A percentile compares a stretch with the other conserved stretches of the same genome.
Evolutionary conservation across 1,140 invertebrate genomes (phyloP).

Genomic region (Pachypsylla venusta): DNA sequence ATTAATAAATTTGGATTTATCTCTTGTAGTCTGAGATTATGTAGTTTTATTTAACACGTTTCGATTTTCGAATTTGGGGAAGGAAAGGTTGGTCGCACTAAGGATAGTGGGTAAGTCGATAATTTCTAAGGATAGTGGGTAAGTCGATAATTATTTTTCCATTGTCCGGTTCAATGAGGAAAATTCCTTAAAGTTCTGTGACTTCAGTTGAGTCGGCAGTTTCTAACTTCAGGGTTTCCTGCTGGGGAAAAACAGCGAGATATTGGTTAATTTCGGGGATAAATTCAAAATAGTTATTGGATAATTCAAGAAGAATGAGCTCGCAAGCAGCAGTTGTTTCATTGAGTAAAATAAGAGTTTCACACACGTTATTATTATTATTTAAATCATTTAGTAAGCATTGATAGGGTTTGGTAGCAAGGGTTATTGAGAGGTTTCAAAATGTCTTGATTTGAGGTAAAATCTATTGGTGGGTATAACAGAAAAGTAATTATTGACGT

Average conservation of each 20-base stretch:
- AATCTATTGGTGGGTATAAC: not conserved
- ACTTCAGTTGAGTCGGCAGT: not conserved
- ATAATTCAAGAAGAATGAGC: not conserved
- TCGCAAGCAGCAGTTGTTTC: not conserved
- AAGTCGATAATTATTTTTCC: no score
- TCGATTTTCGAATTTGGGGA: no score
- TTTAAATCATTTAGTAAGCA: not conserved
- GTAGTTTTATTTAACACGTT: no score
- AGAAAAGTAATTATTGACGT: not conserved
- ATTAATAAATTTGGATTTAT: no score
- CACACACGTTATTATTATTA: not conserved
- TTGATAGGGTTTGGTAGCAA: not conserved
- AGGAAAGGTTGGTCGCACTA: no score
- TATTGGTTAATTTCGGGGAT: constrained; percentile 1
- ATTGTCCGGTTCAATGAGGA: not conserved
- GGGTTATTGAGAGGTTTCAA: not conserved
- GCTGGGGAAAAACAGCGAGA: not conserved
- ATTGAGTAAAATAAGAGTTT: not conserved
- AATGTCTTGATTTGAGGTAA: not conserved
- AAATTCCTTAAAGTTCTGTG: not conserved
- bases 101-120: no score
- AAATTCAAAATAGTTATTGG: not conserved
- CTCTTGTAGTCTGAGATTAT: no score
- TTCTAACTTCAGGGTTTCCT: not conserved
- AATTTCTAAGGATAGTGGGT: no score